A percentile compares a stretch with the other conserved stretches of the same genome.
phyloP scores from a whole-genome alignment of 2,113 vertebrate species.

The Lynx canadensis region DNA sequence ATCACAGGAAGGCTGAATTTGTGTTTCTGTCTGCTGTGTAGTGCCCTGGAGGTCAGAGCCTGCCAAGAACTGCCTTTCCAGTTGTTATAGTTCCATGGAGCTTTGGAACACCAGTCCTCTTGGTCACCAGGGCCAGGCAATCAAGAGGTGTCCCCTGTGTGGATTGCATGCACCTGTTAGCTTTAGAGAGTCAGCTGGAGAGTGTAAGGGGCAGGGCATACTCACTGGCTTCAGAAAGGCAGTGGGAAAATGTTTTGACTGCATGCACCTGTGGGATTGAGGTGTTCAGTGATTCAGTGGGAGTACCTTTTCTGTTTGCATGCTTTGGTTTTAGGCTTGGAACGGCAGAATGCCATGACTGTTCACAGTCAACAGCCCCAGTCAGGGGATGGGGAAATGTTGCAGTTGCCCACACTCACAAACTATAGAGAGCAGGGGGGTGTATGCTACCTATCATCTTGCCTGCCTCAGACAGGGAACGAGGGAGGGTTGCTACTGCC shows the following conservation, averaged over 20 bases:
- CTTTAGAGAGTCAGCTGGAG: background rate
- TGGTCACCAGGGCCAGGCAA: background rate
- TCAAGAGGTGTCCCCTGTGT: background rate
- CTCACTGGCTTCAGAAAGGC: background rate
- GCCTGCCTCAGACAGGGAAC: background rate
- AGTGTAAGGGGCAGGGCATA: background rate
- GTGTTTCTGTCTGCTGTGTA: background rate
- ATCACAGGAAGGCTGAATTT: background rate
- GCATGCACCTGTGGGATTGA: background rate
- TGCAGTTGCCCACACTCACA: background rate
- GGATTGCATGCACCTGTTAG: background rate
- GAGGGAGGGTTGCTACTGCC: background rate
- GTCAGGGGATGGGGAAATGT: background rate
- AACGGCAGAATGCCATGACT: background rate
- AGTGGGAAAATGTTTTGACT: background rate
- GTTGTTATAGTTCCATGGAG: background rate
- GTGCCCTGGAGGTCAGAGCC: background rate
- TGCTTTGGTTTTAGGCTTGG: background rate
- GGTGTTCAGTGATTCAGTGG: background rate
- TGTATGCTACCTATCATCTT: background rate
- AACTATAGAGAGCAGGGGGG: background rate
- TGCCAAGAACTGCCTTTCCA: background rate
- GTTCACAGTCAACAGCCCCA: background rate
- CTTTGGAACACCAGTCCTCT: background rate
- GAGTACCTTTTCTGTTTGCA: background rate